Percentiles rank a stretch among this genome's conserved stretches.
Evolutionary conservation across 2,113 vertebrate species (phyloP).

Genomic region (Callocephalon fimbriatum): DNA sequence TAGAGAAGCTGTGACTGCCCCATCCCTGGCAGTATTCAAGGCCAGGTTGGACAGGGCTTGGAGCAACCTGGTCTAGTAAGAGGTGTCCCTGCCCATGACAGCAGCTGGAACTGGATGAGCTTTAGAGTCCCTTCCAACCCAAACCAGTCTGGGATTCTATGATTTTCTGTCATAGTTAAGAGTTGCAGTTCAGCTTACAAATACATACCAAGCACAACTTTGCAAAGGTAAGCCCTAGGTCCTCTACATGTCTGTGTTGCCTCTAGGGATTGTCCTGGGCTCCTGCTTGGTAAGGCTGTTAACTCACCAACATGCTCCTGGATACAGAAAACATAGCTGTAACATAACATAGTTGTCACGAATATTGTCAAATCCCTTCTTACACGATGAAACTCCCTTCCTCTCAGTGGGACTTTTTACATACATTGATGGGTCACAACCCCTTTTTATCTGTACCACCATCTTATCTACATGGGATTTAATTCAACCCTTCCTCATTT

Average conservation of each 20-base stretch:
- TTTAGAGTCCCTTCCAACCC: not conserved
- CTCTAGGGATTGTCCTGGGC: not conserved
- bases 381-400: not conserved
- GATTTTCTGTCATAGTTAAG: not conserved
- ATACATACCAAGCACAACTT: not conserved
- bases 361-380: not conserved
- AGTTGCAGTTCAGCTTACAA: not conserved
- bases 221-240: not conserved
- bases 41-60: not conserved
- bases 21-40: not conserved
- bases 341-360: accelerated
- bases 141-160: not conserved
- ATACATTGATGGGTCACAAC: not conserved
- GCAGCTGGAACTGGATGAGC: not conserved
- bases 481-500: not conserved
- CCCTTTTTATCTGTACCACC: not conserved
- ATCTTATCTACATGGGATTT: not conserved
- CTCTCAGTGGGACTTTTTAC: not conserved
- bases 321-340: not conserved
- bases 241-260: not conserved
- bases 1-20: no score
- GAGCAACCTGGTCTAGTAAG: not conserved
- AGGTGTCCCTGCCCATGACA: not conserved
- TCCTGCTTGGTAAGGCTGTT: not conserved
- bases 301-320: not conserved